phyloP scores from a whole-genome alignment of 2,888 invertebrate species.

The Philaethria dido region DNA sequence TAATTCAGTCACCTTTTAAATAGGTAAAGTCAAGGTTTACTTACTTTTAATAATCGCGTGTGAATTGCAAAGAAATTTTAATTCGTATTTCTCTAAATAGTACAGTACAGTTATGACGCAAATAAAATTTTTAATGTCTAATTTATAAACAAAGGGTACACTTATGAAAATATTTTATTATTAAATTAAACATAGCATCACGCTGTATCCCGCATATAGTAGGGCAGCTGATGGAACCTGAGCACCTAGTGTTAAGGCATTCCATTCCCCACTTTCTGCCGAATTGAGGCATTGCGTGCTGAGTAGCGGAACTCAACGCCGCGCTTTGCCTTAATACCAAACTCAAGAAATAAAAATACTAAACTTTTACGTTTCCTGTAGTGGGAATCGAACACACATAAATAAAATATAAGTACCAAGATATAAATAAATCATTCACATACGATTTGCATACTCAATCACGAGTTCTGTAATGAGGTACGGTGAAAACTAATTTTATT shows the following conservation, averaged over 20 bases:
- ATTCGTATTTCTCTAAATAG: slow-evolving; percentile 39
- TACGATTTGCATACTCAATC: slow-evolving; percentile 64
- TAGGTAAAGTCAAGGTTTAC: neutral
- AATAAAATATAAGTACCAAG: neutral
- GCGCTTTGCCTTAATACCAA: too few species aligned
- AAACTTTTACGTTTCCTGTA: too few species aligned
- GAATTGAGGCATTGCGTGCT: too few species aligned
- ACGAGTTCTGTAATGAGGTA: slow-evolving; percentile 66
- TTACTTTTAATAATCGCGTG: neutral
- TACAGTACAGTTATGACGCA: slow-evolving; percentile 24
- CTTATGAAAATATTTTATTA: too few species aligned
- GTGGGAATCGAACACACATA: too few species aligned
- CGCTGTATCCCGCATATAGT: too few species aligned
- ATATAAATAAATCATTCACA: slow-evolving; percentile 51
- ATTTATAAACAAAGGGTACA: neutral
- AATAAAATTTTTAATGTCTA: neutral
- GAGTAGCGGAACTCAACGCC: too few species aligned
- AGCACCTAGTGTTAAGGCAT: too few species aligned
- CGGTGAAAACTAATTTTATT: slow-evolving; percentile 70
- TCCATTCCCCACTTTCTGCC: too few species aligned
- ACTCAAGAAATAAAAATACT: too few species aligned
- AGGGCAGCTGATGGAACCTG: too few species aligned
- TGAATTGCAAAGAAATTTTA: neutral
- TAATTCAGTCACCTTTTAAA: neutral
- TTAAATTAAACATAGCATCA: too few species aligned